A percentile compares a stretch with the other conserved stretches of the same genome.
phyloP scores from a whole-genome alignment of 2,113 vertebrate species.

The Corvus cornix region DNA sequence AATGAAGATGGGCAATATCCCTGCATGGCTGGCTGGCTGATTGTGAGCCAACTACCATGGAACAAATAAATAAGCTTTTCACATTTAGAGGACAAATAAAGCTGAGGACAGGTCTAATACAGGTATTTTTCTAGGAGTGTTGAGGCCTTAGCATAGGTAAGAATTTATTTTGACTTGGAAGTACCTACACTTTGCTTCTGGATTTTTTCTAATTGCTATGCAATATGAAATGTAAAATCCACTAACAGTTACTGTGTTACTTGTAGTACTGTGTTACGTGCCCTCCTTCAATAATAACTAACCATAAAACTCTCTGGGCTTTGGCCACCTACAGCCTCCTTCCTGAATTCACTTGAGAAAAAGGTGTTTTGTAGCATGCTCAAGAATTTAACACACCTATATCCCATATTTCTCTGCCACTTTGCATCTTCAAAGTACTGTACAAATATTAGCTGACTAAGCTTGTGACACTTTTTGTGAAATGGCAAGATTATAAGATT shows the following conservation, averaged over 20 bases:
- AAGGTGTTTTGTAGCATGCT: not conserved
- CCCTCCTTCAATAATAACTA: not conserved
- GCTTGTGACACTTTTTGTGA: not conserved
- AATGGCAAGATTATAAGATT: not conserved
- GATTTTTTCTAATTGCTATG: not conserved
- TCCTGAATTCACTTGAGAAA: not conserved
- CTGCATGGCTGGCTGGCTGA: not conserved
- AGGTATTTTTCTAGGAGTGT: not conserved
- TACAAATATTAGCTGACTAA: not conserved
- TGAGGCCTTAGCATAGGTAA: not conserved
- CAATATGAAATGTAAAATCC: not conserved
- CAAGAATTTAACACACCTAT: not conserved
- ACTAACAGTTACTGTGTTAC: not conserved
- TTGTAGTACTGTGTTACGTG: accelerated
- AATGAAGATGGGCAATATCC: conserved; percentile 16
- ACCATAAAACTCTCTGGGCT: not conserved
- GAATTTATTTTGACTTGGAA: not conserved
- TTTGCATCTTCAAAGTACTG: not conserved
- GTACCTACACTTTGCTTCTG: not conserved
- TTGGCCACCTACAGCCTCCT: not conserved
- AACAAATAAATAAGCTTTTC: conserved; percentile 56
- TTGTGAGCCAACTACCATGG: not conserved
- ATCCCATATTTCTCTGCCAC: not conserved
- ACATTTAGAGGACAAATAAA: conserved; percentile 29
- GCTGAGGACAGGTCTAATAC: not conserved